These are phyloP conservation scores for Bombyx mandarina DNA, from an alignment of 1,140 invertebrate species.

Conservation along the genomic window DNA sequence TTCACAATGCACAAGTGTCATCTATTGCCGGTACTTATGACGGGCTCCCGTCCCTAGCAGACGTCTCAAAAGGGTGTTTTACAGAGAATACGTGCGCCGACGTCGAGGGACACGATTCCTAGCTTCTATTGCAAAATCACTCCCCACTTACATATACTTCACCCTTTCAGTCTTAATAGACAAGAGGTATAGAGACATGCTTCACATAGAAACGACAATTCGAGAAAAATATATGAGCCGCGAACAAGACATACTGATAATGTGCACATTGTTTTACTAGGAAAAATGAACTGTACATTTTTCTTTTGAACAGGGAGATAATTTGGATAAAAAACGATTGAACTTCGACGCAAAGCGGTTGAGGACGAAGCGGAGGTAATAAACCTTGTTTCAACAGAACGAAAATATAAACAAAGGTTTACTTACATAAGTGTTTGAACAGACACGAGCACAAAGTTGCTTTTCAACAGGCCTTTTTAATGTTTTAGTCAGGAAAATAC, in stretches of 20 bases:
- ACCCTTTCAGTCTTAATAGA: slow-evolving; percentile 8
- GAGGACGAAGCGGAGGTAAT: slow-evolving; percentile 37
- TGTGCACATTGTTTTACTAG: too few species aligned
- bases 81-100: slow-evolving; percentile 39
- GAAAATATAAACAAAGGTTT: slow-evolving; percentile 31
- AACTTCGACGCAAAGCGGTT: slow-evolving; percentile 24
- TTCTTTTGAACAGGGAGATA: too few species aligned
- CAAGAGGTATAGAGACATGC: too few species aligned
- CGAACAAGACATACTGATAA: too few species aligned
- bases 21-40: slow-evolving; percentile 20
- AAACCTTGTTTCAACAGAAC: slow-evolving; percentile 38
- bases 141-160: slow-evolving; percentile 23
- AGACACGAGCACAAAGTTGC: slow-evolving; percentile 7
- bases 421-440: slow-evolving; percentile 16
- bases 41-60: slow-evolving; percentile 32
- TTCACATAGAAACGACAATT: too few species aligned
- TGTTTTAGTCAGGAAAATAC: too few species aligned
- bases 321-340: slow-evolving; percentile 10
- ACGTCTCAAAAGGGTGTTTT: slow-evolving; percentile 62
- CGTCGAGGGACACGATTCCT: slow-evolving; percentile 28
- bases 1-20: slow-evolving; percentile 16
- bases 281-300: too few species aligned
- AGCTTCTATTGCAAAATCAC: slow-evolving; percentile 27
- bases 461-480: too few species aligned
- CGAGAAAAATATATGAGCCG: too few species aligned